A percentile compares a stretch with the other conserved stretches of the same genome.
phyloP scores from a whole-genome alignment of 2,797 vertebrate genomes.

The Chelon labrosus region DNA sequence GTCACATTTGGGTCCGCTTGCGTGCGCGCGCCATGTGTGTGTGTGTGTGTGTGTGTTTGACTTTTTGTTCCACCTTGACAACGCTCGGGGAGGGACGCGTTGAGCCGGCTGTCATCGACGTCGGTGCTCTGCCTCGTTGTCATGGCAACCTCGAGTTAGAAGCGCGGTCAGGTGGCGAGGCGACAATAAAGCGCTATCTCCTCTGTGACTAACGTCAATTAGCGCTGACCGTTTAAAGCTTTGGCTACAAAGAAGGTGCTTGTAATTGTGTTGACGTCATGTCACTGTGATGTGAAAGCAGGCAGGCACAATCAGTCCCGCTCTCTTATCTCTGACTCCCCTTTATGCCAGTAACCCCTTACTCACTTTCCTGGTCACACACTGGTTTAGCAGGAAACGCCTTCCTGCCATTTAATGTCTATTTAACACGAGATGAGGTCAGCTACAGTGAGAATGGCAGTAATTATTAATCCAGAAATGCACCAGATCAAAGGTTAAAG shows the following conservation, averaged over 20 bases:
- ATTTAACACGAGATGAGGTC: constrained; percentile 36
- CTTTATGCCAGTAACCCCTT: constrained; percentile 65
- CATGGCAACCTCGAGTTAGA: constrained; percentile 54
- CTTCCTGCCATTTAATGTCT: constrained; percentile 23
- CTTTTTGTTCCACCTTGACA: constrained; percentile 43
- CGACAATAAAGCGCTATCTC: constrained; percentile 66
- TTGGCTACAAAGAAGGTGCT: constrained; percentile 64
- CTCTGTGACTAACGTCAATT: constrained; percentile 60
- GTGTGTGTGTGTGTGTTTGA: neutral
- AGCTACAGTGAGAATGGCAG: constrained; percentile 1
- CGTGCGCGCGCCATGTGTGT: too few relatives aligned
- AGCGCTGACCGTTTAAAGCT: constrained; percentile 30
- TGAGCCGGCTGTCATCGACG: constrained; percentile 50
- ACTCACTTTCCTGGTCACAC: constrained; percentile 47
- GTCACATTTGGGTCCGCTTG: constrained; percentile 45
- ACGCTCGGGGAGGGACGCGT: constrained; percentile 23
- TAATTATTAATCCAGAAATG: constrained; percentile 45
- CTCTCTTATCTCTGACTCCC: constrained; percentile 66
- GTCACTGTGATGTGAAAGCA: constrained; percentile 47
- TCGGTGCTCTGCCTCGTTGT: constrained; percentile 43
- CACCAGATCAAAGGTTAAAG: constrained; percentile 22
- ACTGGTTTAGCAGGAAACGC: constrained; percentile 1
- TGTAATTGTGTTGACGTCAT: constrained; percentile 70
- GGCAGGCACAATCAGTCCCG: constrained; percentile 40
- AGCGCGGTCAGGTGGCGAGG: constrained; percentile 58